Conservation (phyloP, 2,797 vertebrate genomes). For the Allobates femoralis region DNA sequence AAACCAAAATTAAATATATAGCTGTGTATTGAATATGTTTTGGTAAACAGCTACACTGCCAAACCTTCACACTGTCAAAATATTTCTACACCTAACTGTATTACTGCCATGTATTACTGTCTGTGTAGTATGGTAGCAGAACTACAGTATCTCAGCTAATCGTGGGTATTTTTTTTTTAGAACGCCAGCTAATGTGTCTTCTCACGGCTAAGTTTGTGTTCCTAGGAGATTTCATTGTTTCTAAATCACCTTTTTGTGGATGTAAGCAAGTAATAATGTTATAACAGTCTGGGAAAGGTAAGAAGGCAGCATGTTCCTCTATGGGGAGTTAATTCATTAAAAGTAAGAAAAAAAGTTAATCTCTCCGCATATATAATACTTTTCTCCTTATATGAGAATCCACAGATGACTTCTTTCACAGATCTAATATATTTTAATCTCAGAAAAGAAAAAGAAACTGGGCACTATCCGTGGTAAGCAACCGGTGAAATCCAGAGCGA, state of each 20-base stretch:
- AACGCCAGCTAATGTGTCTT: not conserved
- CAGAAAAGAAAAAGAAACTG: no score
- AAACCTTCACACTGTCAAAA: no score
- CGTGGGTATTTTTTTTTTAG: not conserved
- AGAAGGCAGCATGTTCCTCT: not conserved
- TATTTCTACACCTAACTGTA: no score
- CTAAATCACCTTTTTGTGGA: not conserved
- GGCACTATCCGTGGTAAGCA: no score
- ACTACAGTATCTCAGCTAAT: not conserved
- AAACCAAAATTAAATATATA: no score
- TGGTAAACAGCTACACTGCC: no score
- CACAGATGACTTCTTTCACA: not conserved
- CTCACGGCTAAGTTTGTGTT: not conserved
- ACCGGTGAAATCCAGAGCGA: no score
- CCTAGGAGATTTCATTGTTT: not conserved
- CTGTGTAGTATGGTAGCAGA: not conserved
- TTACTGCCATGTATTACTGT: no score
- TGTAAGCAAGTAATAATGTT: slow-evolving; percentile 13
- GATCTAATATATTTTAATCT: not conserved
- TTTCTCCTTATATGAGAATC: not conserved
- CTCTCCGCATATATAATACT: not conserved
- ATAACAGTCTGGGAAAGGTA: not conserved
- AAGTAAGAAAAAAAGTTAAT: not conserved
- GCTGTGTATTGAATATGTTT: no score
- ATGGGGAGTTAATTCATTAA: not conserved